Evolutionary conservation across 2,888 invertebrate species (phyloP), one percentile per base, ranked within the genome.

Genomic region (Eupsilia transversa): DNA sequence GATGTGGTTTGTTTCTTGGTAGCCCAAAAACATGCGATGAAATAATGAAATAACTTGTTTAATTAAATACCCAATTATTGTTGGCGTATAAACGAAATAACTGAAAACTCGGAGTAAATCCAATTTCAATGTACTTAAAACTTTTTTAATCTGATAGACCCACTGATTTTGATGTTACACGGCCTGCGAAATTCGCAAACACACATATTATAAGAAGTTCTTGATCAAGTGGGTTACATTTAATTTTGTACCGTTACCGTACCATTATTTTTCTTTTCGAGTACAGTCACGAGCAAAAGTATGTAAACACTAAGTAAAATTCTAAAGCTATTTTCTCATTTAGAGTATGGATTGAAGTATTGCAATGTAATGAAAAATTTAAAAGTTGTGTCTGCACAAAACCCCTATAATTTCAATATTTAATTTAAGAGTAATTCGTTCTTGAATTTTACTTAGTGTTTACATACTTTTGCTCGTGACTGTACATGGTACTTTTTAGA

Each of bases 41-140:
- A 38, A 63, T 38, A 67, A 63, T 67, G 0, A 66, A 83, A 71
- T 52, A 84, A 84, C 43, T 79, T 79, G 41, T 81, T 79, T 79
- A 67, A 83, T 83, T 78, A 69, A 72, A 67, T 64, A 59, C 49
- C 30, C 17, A 35, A 27, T 72, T 17, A 56, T 64, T 64, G 56
- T 71, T 66, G 43, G 30, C 30, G 20, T 56, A 4, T 41, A 59
- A 52, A 56, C 23, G 30, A 14, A 38, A 27, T 30, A 20, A 46
- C 52, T 17, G n/a, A 46, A 60, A 60, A 54, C 63, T 69, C 9
- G 9, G 43, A 4, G 9, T 59, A 23, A 54, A 64, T n/a, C 27
- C 35, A 49, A 63, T 70, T 74, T 59, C 52, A 59, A 12, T 33
- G 27, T 66, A 23, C 17, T 65, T 30, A n/a, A 79, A 81, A 83